Evolutionary conservation across 2,113 vertebrate species (phyloP).

Genomic region (Sceloporus tristichus): DNA sequence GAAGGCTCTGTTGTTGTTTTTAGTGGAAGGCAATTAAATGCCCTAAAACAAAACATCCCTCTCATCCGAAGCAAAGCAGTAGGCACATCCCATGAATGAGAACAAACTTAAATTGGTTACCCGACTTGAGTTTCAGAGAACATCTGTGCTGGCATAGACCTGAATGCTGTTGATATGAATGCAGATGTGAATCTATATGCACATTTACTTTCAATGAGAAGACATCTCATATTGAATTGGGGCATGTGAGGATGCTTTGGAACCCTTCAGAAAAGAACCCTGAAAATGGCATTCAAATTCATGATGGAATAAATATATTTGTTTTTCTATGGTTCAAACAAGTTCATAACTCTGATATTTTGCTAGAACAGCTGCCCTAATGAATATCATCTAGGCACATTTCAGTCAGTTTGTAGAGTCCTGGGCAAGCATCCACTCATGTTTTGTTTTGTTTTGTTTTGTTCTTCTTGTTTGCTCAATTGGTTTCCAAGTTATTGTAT

Average conservation of each 20-base stretch:
- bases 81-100: background rate
- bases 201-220: background rate
- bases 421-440: conserved; percentile 11
- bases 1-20: background rate
- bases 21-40: fast-evolving
- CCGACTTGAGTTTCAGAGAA: conserved; percentile 9
- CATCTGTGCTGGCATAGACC: background rate
- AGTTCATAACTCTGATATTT: conserved; percentile 13
- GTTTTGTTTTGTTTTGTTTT: conserved; percentile 20
- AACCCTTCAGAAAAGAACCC: background rate
- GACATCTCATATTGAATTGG: background rate
- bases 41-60: background rate
- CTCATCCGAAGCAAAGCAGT: conserved; percentile 8
- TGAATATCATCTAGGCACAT: conserved; percentile 12
- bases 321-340: background rate
- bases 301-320: background rate
- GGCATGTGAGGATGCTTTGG: background rate
- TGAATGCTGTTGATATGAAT: background rate
- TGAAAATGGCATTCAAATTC: background rate
- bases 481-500: conserved; percentile 55
- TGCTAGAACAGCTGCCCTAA: conserved; percentile 12
- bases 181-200: background rate
- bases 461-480: conserved; percentile 52
- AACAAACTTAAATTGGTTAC: background rate
- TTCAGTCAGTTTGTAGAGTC: conserved; percentile 17